A percentile compares a stretch with the other conserved stretches of the same genome.
These are phyloP conservation scores for Bradynema listronoti DNA, from an alignment of 1,140 invertebrate genomes.

Conservation along the genomic window DNA sequence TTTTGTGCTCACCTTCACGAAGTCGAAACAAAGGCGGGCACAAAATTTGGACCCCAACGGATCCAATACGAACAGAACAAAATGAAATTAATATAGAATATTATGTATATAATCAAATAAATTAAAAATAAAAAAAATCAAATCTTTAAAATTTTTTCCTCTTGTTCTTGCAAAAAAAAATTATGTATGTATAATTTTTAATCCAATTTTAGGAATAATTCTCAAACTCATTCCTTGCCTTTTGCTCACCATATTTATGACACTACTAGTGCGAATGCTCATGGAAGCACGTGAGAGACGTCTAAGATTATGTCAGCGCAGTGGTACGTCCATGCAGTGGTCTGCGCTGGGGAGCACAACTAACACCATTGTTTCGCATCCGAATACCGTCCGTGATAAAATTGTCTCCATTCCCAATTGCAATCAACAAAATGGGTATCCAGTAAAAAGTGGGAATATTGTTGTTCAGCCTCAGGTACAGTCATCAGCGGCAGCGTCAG, in stretches of 20 bases:
- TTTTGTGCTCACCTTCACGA: too few species aligned
- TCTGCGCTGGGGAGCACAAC: neutral
- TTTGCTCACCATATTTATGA: conserved; percentile 55
- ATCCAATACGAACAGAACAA: too few species aligned
- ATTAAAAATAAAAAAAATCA: too few species aligned
- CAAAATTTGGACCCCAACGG: too few species aligned
- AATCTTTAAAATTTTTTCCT: too few species aligned
- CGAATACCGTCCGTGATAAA: neutral
- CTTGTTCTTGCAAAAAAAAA: too few species aligned
- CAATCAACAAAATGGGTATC: neutral
- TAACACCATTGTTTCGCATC: neutral
- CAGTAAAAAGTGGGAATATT: too few species aligned
- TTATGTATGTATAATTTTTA: too few species aligned
- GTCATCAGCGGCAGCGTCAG: conserved; percentile 20
- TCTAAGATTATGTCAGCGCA: conserved; percentile 32
- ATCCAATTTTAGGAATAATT: conserved; percentile 38
- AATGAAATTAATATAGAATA: too few species aligned
- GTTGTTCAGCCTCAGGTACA: too few species aligned
- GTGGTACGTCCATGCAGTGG: conserved; percentile 6
- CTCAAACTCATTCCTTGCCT: conserved; percentile 54
- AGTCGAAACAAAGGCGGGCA: too few species aligned
- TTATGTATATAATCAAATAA: too few species aligned
- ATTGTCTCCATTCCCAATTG: conserved; percentile 1
- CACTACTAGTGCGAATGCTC: conserved; percentile 51
- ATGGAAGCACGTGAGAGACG: conserved; percentile 52